These are phyloP conservation scores for Nicator chloris DNA, from an alignment of 2,113 vertebrate species.

Conservation along the genomic window DNA sequence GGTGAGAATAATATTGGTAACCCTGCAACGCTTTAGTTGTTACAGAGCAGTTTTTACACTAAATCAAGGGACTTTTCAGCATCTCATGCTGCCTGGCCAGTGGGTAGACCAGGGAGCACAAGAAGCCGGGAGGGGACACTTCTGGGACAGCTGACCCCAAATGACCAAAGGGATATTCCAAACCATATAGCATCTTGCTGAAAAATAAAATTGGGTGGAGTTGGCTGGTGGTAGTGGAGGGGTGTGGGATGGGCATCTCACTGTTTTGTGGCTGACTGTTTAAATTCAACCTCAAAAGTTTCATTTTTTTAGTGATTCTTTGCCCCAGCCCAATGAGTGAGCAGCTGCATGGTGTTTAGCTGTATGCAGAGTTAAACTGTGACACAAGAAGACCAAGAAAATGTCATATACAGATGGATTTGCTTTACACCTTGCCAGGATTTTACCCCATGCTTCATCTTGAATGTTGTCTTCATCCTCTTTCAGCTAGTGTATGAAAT, in stretches of 20 bases:
- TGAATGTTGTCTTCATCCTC: background rate
- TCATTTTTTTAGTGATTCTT: background rate
- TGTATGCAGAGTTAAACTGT: accelerated
- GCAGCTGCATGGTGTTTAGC: background rate
- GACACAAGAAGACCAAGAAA: background rate
- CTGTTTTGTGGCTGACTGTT: background rate
- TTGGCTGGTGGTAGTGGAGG: background rate
- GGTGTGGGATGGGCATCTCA: background rate
- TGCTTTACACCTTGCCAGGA: background rate
- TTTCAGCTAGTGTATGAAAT: background rate
- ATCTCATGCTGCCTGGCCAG: background rate
- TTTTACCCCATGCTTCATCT: background rate
- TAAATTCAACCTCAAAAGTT: background rate
- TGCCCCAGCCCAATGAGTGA: accelerated
- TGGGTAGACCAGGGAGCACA: accelerated
- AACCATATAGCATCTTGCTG: background rate
- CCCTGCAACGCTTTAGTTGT: background rate
- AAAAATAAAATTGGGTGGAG: background rate
- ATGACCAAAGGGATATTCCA: background rate
- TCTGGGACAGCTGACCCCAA: background rate
- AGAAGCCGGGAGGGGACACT: background rate
- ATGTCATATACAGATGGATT: background rate
- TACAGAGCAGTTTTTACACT: background rate
- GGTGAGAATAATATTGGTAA: background rate
- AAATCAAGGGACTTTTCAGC: background rate